Conservation (phyloP, 2,797 vertebrate genomes). For the Thripadectes ignobilis region DNA sequence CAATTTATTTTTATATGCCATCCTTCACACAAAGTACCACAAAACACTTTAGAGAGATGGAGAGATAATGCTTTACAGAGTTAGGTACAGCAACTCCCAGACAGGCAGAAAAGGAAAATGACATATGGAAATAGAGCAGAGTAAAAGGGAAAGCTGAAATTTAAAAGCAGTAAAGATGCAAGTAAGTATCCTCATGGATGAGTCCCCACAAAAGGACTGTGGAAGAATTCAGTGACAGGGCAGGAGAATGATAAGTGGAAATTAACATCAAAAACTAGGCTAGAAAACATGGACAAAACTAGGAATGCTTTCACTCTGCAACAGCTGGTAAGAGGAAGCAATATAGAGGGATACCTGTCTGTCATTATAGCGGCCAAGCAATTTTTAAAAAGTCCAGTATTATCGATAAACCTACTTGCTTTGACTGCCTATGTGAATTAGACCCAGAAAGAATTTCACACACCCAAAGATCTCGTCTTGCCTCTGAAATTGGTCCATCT, state of each 20-base stretch:
- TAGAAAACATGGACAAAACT: neutral
- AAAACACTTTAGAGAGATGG: conserved; percentile 74
- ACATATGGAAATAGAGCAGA: conserved; percentile 70
- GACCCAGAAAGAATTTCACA: neutral
- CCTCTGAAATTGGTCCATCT: neutral
- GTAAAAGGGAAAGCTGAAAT: conserved; percentile 65
- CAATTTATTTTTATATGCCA: conserved; percentile 75
- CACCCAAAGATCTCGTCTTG: neutral
- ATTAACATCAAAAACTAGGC: neutral
- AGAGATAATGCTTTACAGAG: conserved; percentile 74
- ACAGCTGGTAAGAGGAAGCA: neutral
- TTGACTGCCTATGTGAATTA: neutral
- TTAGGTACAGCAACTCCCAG: conserved; percentile 68
- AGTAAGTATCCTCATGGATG: conserved; percentile 55
- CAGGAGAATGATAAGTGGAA: neutral
- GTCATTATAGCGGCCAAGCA: neutral
- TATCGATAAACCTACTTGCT: neutral
- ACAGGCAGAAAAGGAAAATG: conserved; percentile 73
- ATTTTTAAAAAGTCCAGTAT: neutral
- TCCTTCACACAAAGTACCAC: conserved; percentile 73
- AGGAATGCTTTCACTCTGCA: neutral
- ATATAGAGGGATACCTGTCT: neutral
- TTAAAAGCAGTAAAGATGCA: conserved; percentile 67
- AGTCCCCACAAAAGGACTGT: neutral
- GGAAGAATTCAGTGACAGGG: conserved; percentile 13